Conservation (phyloP, 2,113 vertebrate genomes). For the Clarias macrocephalus region DNA sequence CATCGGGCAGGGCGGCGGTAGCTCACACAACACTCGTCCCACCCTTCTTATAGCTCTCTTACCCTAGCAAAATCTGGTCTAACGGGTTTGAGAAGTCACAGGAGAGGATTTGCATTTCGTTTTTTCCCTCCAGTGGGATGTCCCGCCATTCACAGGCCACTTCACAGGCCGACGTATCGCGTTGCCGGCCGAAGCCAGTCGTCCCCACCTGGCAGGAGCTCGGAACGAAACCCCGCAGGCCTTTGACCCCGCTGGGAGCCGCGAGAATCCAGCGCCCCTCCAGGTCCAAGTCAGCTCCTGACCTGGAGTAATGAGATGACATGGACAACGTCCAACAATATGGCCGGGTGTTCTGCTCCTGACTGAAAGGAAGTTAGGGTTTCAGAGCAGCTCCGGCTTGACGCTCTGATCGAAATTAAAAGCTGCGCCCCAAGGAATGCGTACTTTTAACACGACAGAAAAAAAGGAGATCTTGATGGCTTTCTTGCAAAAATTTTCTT, state of each 20-base stretch:
- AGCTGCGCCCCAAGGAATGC: background rate
- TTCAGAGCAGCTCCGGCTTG: slow-evolving; percentile 7
- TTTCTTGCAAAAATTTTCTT: background rate
- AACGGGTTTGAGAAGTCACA: slow-evolving; percentile 58
- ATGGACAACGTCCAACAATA: slow-evolving; percentile 39
- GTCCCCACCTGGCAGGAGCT: slow-evolving; percentile 53
- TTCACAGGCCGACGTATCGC: slow-evolving; percentile 54
- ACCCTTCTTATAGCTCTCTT: slow-evolving; percentile 31
- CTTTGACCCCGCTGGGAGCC: slow-evolving; percentile 38
- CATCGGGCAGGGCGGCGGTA: slow-evolving; percentile 13
- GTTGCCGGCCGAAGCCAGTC: slow-evolving; percentile 53
- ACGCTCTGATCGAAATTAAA: slow-evolving; percentile 4
- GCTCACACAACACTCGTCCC: slow-evolving; percentile 12
- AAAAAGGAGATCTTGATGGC: background rate
- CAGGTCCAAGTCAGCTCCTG: slow-evolving; percentile 37
- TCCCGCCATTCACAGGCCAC: slow-evolving; percentile 56
- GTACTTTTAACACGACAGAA: background rate
- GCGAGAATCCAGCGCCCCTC: slow-evolving; percentile 19
- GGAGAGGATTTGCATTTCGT: slow-evolving; percentile 59
- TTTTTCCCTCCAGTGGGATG: slow-evolving; percentile 49
- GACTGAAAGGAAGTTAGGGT: slow-evolving; percentile 21
- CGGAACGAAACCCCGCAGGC: slow-evolving; percentile 44
- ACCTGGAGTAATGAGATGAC: slow-evolving; percentile 52
- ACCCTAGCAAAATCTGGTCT: slow-evolving; percentile 51
- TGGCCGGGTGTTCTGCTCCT: slow-evolving; percentile 7